Evolutionary conservation across 2,113 vertebrate genomes (phyloP).

Genomic region (Centropus unirufus): DNA sequence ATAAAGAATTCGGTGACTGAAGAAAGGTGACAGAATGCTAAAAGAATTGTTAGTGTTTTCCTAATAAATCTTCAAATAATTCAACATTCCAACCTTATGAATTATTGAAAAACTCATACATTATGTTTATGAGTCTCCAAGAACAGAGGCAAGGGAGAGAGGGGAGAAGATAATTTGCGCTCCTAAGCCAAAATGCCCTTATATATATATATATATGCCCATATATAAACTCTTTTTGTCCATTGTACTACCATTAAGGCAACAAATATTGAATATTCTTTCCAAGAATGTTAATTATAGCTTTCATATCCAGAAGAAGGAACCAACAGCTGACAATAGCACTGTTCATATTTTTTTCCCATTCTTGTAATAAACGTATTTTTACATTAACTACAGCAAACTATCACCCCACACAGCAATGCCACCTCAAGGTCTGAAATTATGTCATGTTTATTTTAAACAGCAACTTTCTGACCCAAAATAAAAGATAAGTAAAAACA

Average conservation of each 20-base stretch:
- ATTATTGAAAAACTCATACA: background rate
- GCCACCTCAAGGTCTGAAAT: background rate
- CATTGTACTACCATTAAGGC: background rate
- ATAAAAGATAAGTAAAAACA: background rate
- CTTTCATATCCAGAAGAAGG: background rate
- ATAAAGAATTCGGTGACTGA: background rate
- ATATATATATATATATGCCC: background rate
- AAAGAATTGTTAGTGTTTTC: background rate
- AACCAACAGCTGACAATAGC: background rate
- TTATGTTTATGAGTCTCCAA: background rate
- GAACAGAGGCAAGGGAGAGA: background rate
- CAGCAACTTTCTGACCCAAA: background rate
- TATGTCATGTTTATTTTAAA: background rate
- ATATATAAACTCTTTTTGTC: background rate
- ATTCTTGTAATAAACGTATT: background rate
- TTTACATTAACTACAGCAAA: background rate
- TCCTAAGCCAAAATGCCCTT: background rate
- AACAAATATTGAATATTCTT: background rate
- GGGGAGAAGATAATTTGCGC: background rate
- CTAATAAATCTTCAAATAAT: constrained; percentile 7
- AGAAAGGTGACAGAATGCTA: background rate
- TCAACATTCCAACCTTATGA: background rate
- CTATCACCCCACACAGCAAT: background rate
- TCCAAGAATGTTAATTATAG: background rate
- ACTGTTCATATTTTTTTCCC: no score